phyloP scores from a whole-genome alignment of 2,797 vertebrate species.

The Propithecus deckenii region DNA sequence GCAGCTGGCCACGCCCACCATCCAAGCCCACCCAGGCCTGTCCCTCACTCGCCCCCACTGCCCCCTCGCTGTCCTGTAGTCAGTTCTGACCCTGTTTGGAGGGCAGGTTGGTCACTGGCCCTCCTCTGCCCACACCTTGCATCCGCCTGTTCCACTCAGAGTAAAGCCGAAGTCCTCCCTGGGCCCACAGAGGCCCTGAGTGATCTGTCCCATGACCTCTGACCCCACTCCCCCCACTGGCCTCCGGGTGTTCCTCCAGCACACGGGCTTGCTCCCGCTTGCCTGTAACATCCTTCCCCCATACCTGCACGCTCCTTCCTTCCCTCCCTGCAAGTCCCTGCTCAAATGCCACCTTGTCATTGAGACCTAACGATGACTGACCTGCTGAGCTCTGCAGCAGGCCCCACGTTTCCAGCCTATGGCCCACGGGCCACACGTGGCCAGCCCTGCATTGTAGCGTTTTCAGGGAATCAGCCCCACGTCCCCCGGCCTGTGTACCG shows the following conservation, averaged over 20 bases:
- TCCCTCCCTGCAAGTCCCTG: not conserved
- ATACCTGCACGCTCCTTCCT: not conserved
- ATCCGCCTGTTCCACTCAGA: accelerated
- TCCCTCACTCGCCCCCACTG: no score
- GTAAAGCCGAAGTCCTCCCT: not conserved
- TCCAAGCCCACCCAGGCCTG: no score
- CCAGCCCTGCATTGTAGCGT: not conserved
- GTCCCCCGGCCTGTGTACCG: no score
- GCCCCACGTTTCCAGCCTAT: not conserved
- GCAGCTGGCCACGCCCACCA: accelerated
- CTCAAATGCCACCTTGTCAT: not conserved
- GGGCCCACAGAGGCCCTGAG: accelerated
- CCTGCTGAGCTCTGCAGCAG: not conserved
- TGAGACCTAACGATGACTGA: not conserved
- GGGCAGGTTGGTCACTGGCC: not conserved
- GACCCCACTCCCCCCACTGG: not conserved
- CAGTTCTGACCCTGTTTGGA: not conserved
- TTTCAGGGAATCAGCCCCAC: not conserved
- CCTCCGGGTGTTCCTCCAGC: not conserved
- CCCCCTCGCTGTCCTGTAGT: accelerated
- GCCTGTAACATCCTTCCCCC: not conserved
- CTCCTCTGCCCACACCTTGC: not conserved
- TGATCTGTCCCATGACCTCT: not conserved
- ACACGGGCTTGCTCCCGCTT: not conserved
- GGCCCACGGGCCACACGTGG: accelerated